Evolutionary conservation across 2,113 vertebrate species (phyloP).

Genomic region (Melanocharis versteri): DNA sequence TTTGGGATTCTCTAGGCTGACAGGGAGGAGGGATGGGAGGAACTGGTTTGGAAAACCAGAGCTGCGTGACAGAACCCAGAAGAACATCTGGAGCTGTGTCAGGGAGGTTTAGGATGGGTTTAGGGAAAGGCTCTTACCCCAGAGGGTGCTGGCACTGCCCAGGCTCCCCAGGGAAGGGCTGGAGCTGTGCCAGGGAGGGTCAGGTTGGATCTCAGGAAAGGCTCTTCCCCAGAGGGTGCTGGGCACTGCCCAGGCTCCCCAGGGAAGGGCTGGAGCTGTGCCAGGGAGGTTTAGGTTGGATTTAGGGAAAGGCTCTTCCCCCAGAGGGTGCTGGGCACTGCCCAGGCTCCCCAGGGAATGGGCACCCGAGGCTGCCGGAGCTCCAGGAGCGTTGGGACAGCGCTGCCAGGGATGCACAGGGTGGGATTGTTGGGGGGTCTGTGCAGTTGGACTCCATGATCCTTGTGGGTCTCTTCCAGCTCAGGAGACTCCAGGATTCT

Average conservation of each 20-base stretch:
- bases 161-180: background rate
- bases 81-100: background rate
- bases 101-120: rapidly evolving
- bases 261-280: background rate
- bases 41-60: background rate
- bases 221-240: background rate
- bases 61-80: rapidly evolving
- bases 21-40: background rate
- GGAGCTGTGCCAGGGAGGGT: rapidly evolving
- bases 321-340: background rate
- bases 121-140: background rate
- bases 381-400: background rate
- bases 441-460: background rate
- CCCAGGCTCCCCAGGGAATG: background rate
- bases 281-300: rapidly evolving
- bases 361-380: background rate
- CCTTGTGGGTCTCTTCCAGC: background rate
- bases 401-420: rapidly evolving
- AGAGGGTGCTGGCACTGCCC: background rate
- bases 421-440: background rate
- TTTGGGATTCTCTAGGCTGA: background rate
- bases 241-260: background rate
- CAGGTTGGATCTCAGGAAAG: rapidly evolving
- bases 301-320: background rate
- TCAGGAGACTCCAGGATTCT: background rate